A percentile compares a stretch with the other conserved stretches of the same genome.
Conservation (phyloP, 2,888 invertebrate species). For the Drosophila nigritarsus region DNA sequence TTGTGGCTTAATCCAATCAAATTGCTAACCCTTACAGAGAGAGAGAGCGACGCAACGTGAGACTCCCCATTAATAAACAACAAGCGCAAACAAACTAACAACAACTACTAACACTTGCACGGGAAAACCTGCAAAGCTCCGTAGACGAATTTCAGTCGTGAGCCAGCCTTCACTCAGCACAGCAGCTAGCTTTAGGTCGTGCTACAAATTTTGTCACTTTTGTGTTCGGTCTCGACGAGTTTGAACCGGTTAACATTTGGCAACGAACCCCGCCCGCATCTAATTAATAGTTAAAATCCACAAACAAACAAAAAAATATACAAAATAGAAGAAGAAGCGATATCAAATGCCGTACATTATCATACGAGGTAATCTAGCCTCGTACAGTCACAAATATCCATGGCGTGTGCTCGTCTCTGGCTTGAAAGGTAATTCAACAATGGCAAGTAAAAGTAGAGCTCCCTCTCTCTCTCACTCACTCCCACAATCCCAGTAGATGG, state of each 20-base stretch:
- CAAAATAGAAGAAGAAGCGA: constrained; percentile 31
- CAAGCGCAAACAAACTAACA: constrained; percentile 41
- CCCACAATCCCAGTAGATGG: background rate
- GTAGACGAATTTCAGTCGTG: constrained; percentile 65
- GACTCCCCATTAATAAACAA: constrained; percentile 57
- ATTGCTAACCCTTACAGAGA: constrained; percentile 65
- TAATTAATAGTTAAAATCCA: constrained; percentile 41
- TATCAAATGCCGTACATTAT: constrained; percentile 94
- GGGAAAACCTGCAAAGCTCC: constrained; percentile 54
- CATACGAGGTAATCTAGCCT: constrained; percentile 94
- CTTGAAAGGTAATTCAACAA: constrained; percentile 89
- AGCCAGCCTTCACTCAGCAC: constrained; percentile 63
- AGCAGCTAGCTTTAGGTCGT: constrained; percentile 57
- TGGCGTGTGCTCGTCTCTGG: constrained; percentile 95
- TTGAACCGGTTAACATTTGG: constrained; percentile 51
- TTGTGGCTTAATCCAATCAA: constrained; percentile 69
- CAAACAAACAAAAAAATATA: constrained; percentile 35
- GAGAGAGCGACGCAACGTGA: constrained; percentile 34
- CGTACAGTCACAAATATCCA: constrained; percentile 94
- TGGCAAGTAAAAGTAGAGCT: constrained; percentile 25
- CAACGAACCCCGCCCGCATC: constrained; percentile 51
- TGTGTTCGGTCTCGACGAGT: constrained; percentile 41
- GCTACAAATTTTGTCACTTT: constrained; percentile 29
- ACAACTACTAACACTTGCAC: constrained; percentile 28
- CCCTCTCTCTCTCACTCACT: constrained; percentile 3